phyloP scores from a whole-genome alignment of 2,888 invertebrate genomes.

The Coleophora deauratella region DNA sequence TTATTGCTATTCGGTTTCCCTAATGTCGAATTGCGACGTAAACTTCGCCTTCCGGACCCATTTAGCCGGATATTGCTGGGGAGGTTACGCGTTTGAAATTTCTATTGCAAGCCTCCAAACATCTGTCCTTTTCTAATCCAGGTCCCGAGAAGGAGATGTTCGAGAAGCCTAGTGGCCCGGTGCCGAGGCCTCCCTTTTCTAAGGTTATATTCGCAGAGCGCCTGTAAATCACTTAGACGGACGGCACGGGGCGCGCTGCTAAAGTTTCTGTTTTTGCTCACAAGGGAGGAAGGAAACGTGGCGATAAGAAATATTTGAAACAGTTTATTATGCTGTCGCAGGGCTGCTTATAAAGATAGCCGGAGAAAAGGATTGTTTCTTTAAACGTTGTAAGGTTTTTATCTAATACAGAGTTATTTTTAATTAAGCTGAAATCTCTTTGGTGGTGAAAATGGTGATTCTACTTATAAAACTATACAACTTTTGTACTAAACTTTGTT shows the following conservation, averaged over 20 bases:
- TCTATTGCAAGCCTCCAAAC: conserved; percentile 40
- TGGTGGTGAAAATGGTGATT: too few relatives aligned
- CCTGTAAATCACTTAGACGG: conserved; percentile 66
- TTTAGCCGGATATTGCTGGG: conserved; percentile 60
- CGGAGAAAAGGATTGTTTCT: too few relatives aligned
- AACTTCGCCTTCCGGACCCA: conserved; percentile 73
- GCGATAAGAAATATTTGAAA: conserved; percentile 54
- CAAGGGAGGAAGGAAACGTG: conserved; percentile 41
- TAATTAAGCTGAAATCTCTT: too few relatives aligned
- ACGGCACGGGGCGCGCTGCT: conserved; percentile 38
- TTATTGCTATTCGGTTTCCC: conserved; percentile 61
- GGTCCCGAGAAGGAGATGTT: conserved; percentile 31
- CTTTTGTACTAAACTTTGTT: too few relatives aligned
- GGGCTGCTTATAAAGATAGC: background rate
- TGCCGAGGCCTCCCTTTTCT: conserved; percentile 33
- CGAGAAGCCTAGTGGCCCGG: conserved; percentile 47
- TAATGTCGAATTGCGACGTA: conserved; percentile 57
- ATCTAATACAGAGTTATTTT: too few relatives aligned
- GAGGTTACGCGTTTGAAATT: conserved; percentile 54
- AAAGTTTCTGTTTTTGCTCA: conserved; percentile 59
- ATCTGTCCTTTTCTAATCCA: conserved; percentile 36
- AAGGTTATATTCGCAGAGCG: conserved; percentile 37
- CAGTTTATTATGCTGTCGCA: conserved; percentile 29
- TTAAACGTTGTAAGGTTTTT: too few relatives aligned
- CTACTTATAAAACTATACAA: too few relatives aligned